phyloP scores from a whole-genome alignment of 2,888 invertebrate species.

The Cephalotes varians region DNA sequence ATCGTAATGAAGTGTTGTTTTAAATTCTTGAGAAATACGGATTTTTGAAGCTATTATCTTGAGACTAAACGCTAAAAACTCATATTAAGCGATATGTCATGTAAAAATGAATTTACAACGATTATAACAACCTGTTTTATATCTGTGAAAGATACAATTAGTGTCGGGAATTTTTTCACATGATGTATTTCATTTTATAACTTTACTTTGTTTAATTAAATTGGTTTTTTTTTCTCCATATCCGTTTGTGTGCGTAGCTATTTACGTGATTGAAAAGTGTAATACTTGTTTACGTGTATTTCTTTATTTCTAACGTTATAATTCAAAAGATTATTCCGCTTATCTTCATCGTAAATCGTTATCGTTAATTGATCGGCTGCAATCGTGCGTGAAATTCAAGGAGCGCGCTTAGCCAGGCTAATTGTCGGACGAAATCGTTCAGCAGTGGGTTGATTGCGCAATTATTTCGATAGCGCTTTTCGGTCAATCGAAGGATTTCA shows the following conservation, averaged over 20 bases:
- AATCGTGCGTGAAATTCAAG: conserved; percentile 24
- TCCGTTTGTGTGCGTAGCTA: neutral
- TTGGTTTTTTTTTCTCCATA: neutral
- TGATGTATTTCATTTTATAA: neutral
- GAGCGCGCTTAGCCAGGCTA: conserved; percentile 15
- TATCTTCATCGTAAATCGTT: neutral
- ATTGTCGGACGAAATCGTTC: conserved; percentile 1
- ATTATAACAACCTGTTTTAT: neutral
- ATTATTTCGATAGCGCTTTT: conserved; percentile 45
- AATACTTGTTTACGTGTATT: neutral
- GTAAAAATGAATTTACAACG: neutral
- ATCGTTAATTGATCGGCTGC: neutral
- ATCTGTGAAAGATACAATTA: neutral
- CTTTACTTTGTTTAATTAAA: neutral
- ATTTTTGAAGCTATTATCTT: neutral
- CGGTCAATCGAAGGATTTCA: conserved; percentile 39
- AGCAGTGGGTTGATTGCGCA: neutral
- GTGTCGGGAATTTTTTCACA: neutral
- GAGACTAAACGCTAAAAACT: too few species aligned
- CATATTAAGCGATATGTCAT: too few species aligned
- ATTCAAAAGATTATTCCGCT: neutral
- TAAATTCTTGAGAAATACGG: neutral
- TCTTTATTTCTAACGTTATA: conserved; percentile 6
- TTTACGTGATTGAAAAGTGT: neutral
- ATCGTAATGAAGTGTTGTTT: neutral